Evolutionary conservation across 2,113 vertebrate genomes (phyloP).

Genomic region (Scartelaos histophorus): DNA sequence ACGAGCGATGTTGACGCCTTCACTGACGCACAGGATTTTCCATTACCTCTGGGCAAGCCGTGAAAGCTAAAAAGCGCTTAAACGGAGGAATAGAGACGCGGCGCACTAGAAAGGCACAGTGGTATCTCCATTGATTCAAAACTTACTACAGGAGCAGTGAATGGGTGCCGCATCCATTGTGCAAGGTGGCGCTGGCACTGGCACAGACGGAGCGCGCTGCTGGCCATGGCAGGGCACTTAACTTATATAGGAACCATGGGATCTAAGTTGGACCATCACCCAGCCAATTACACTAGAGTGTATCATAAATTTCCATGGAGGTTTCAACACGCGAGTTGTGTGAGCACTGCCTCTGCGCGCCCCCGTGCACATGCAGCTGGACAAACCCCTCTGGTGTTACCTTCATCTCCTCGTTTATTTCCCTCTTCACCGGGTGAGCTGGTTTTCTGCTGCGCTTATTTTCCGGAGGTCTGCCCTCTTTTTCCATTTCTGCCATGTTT

Average conservation of each 20-base stretch:
- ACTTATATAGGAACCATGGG: slow-evolving; percentile 40
- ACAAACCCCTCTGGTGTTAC: slow-evolving; percentile 72
- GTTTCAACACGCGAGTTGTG: slow-evolving; percentile 73
- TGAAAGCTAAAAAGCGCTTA: slow-evolving; percentile 49
- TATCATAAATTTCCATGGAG: slow-evolving; percentile 75
- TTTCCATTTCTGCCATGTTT: slow-evolving; percentile 99
- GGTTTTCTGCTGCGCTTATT: slow-evolving; percentile 97
- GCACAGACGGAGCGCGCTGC: slow-evolving; percentile 31
- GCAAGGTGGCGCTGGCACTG: slow-evolving; percentile 29
- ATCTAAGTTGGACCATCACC: slow-evolving; percentile 74
- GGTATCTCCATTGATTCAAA: slow-evolving; percentile 32
- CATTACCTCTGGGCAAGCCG: slow-evolving; percentile 63
- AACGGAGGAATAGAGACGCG: slow-evolving; percentile 29
- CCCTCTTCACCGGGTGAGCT: slow-evolving; percentile 96
- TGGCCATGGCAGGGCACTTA: slow-evolving; percentile 40
- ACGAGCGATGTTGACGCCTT: slow-evolving; percentile 72
- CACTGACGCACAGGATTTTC: slow-evolving; percentile 79
- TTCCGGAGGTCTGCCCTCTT: slow-evolving; percentile 99
- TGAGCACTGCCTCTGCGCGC: slow-evolving; percentile 64
- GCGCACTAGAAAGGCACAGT: slow-evolving; percentile 18
- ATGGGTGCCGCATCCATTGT: slow-evolving; percentile 65
- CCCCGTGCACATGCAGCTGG: slow-evolving; percentile 63
- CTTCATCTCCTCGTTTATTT: slow-evolving; percentile 99
- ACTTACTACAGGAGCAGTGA: slow-evolving; percentile 53
- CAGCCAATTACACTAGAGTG: slow-evolving; percentile 67